Conservation (phyloP, 2,888 invertebrate genomes). For the Linyphia triangularis region DNA sequence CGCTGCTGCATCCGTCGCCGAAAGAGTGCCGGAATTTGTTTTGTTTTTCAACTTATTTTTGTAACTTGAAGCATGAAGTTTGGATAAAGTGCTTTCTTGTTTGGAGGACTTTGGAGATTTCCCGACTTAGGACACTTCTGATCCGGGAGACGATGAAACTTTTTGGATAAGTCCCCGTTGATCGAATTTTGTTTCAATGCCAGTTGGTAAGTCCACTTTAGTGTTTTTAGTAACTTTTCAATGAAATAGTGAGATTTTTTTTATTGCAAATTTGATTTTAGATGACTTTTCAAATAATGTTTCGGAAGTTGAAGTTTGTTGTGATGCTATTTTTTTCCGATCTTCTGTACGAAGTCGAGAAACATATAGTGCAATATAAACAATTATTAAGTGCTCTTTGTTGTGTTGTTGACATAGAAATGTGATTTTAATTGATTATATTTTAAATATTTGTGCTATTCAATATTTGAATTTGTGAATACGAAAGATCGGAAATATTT, state of each 20-base stretch:
- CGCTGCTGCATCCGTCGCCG: slow-evolving; percentile 3
- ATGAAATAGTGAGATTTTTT: neutral
- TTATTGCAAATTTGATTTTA: neutral
- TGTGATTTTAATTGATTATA: too few species aligned
- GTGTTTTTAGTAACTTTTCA: neutral
- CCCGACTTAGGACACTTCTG: neutral
- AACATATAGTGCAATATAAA: too few species aligned
- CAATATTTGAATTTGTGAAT: too few species aligned
- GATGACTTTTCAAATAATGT: neutral
- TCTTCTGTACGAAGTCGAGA: too few species aligned
- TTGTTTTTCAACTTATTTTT: slow-evolving; percentile 3
- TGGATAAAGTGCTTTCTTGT: slow-evolving; percentile 2
- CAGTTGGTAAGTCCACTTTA: slow-evolving; percentile 25
- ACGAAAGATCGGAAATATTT: too few species aligned
- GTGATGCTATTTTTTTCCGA: too few species aligned
- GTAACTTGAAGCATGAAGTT: neutral
- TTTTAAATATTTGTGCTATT: too few species aligned
- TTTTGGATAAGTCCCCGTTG: slow-evolving; percentile 29
- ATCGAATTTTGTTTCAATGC: neutral
- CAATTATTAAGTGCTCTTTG: too few species aligned
- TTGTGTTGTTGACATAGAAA: too few species aligned
- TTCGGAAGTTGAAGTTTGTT: neutral
- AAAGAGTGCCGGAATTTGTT: slow-evolving; percentile 8
- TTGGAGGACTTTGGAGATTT: slow-evolving; percentile 4
- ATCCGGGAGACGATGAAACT: slow-evolving; percentile 24